Evolutionary conservation across 2,888 invertebrate species (phyloP), one percentile per base, ranked within the genome.

Genomic region (Papilio demoleus): DNA sequence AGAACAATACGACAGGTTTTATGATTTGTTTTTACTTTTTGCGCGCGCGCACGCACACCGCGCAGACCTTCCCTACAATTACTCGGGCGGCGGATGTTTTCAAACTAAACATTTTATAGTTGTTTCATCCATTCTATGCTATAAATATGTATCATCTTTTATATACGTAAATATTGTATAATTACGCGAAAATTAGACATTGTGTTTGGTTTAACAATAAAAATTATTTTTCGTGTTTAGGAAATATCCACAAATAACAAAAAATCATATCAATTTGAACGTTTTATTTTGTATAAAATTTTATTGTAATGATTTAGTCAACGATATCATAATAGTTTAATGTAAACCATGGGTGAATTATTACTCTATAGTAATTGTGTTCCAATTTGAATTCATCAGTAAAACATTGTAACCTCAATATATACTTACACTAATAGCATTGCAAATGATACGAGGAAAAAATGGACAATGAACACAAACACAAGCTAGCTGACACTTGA

Each of bases 1-100:
- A 85, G 89, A 91, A 92, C 90, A 91, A 91, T 91, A 85, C 89
- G 87, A 87, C 88, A 81, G 85, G 88, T 88, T 89, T 87, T 86
- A 83, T 85, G 83, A 80, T 86, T 88, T 88, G 82, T 87, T 90
- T 90, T 88, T 83, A 76, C 79, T 86, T 87, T 87, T 87, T 85
- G 78, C 80, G 76, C 77, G 74, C 74, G 74, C 76, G 72, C 78
- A 73, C 72, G 73, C 77, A 72, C 70, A 74, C 76, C 70, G 78
- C 76, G 75, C 76, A 77, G 79, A 77, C 79, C 73, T 73, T 67
- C 73, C 76, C 76, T 78, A 79, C 79, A 81, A 75, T 79, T 75
- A 70, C 74, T 78, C 4, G 31, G 31, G 71, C 77, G 79, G 81
- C 82, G 83, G 81, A 85, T 84, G 83, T 84, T 85, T 82, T 83